Conservation (phyloP, 2,113 vertebrate species). For the Phodopus roborovskii region DNA sequence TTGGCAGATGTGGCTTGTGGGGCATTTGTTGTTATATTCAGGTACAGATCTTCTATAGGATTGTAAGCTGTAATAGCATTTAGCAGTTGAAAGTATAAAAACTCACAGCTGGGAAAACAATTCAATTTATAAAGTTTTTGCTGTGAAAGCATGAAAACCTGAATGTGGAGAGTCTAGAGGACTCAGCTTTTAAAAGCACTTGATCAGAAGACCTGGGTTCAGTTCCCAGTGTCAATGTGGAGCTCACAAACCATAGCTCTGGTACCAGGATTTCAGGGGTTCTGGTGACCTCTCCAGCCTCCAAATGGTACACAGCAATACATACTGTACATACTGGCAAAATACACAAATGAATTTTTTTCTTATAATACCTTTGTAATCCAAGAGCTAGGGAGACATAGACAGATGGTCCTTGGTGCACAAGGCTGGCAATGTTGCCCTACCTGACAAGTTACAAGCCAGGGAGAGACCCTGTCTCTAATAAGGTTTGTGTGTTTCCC, state of each 20-base stretch:
- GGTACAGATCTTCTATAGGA: not conserved
- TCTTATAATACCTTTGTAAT: not conserved
- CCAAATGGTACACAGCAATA: not conserved
- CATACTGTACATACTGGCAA: not conserved
- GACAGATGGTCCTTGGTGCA: not conserved
- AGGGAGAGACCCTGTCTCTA: not conserved
- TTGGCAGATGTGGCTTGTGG: not conserved
- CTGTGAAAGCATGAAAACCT: not conserved
- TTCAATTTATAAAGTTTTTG: not conserved
- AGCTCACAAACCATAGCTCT: not conserved
- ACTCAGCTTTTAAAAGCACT: not conserved
- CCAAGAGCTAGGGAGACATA: not conserved
- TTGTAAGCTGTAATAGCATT: slow-evolving; percentile 1
- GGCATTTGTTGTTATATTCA: not conserved
- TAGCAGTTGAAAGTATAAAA: not conserved
- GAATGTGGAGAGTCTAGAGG: not conserved
- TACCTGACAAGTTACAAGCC: not conserved
- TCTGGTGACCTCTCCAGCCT: not conserved
- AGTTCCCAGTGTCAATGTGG: not conserved
- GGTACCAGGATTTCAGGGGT: not conserved
- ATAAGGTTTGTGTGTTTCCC: not conserved
- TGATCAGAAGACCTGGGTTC: not conserved
- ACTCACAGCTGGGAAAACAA: not conserved
- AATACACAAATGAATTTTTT: not conserved
- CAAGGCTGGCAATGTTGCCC: no score